Evolutionary conservation across 2,797 vertebrate species (phyloP).

Genomic region (Manis javanica): DNA sequence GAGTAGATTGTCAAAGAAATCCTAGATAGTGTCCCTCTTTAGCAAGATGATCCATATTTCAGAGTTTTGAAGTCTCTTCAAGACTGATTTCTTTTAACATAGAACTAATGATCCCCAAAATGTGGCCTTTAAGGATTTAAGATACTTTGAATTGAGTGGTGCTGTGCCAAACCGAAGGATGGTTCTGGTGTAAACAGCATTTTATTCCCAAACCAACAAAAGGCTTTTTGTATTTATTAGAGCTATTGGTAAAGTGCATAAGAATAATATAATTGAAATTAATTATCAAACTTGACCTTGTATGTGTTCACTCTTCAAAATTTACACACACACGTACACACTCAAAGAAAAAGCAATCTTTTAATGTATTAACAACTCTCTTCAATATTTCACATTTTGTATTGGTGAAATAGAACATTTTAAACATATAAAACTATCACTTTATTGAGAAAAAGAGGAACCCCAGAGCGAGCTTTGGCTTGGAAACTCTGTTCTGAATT

Average conservation of each 20-base stretch:
- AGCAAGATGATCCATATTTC: background rate
- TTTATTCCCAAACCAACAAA: background rate
- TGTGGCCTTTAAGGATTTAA: background rate
- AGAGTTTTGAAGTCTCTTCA: background rate
- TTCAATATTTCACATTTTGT: background rate
- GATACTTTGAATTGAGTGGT: background rate
- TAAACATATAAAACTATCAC: background rate
- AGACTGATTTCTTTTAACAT: background rate
- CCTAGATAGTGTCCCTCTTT: background rate
- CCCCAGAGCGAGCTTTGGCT: background rate
- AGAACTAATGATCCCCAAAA: background rate
- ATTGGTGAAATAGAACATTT: background rate
- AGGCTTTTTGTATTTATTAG: background rate
- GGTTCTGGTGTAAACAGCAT: background rate
- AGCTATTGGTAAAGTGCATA: background rate
- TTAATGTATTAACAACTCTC: background rate
- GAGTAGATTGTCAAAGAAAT: background rate
- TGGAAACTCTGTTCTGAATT: background rate
- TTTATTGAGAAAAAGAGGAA: background rate
- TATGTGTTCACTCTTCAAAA: background rate
- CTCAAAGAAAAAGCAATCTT: background rate
- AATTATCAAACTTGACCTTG: background rate
- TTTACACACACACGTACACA: background rate
- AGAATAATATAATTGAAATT: conserved; percentile 21
- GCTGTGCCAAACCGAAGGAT: background rate